These are phyloP conservation scores for Hypselothyrea guttata DNA, from an alignment of 2,888 invertebrate genomes.

Conservation along the genomic window DNA sequence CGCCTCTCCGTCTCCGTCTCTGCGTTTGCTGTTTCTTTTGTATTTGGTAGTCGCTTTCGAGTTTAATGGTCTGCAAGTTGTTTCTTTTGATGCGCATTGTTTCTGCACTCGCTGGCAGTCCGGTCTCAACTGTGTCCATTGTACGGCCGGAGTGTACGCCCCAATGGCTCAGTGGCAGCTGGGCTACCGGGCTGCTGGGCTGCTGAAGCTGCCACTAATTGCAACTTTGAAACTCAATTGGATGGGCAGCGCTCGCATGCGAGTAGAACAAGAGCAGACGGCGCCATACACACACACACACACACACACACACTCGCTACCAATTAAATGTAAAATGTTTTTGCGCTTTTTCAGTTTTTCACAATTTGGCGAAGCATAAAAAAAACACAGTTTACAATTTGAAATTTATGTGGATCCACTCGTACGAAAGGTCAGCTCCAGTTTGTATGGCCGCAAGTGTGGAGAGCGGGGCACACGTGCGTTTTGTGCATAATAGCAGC, in stretches of 20 bases:
- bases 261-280: slow-evolving; percentile 6
- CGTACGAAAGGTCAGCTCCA: slow-evolving; percentile 58
- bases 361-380: slow-evolving; percentile 3
- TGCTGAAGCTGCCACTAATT: slow-evolving; percentile 70
- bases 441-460: neutral
- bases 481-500: slow-evolving; percentile 54
- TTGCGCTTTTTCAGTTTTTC: slow-evolving; percentile 61
- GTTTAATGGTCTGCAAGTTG: slow-evolving; percentile 68
- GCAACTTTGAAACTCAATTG: slow-evolving; percentile 75
- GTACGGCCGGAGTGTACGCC: slow-evolving; percentile 28
- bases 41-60: slow-evolving; percentile 36
- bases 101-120: slow-evolving; percentile 30
- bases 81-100: slow-evolving; percentile 68
- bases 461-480: slow-evolving; percentile 51
- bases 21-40: slow-evolving; percentile 13
- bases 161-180: slow-evolving; percentile 46
- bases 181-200: slow-evolving; percentile 17
- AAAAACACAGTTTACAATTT: slow-evolving; percentile 43
- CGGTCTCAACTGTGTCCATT: slow-evolving; percentile 67
- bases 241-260: slow-evolving; percentile 36
- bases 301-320: slow-evolving; percentile 30
- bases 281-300: slow-evolving; percentile 25
- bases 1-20: neutral
- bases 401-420: slow-evolving; percentile 33
- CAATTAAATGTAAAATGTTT: slow-evolving; percentile 67